Base-by-base conservation (phyloP, 1,140 invertebrate species). In the Dufourea novaeangliae region DNA sequence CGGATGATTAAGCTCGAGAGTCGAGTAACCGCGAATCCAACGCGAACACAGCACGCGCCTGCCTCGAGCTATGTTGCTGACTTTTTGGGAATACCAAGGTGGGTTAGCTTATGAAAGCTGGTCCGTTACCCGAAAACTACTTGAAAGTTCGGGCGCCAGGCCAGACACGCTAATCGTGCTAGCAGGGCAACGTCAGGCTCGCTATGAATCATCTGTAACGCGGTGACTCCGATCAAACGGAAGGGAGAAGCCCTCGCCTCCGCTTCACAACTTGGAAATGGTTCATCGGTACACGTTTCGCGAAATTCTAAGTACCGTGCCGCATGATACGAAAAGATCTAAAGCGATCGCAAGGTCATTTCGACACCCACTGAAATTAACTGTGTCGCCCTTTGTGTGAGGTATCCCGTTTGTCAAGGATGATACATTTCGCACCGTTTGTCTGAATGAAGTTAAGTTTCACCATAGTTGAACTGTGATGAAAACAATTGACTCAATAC, bases 71-170 rank as follows among this genome's bases (percentile, higher is more conserved):
- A 39, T 37, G 27, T 17, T 22, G 59, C 44, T 74, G 68, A 67
- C 69, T 84, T 84, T 84, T 85, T n/a, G 73, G 69, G 46, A 80
- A 80, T 80, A 80, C 78, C 78, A 32, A 54, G 54, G 44, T 61
- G 71, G 62, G 17, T 66, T 61, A 57, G 29, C 61, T 54, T 12
- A 64, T 63, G 54, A 79, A 70, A 69, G 17, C 44, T 66, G 32
- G 72, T 46, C 59, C 78, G 54, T 80, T 79, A 69, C 54, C 56
- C 27, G 59, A 72, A 84, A 84, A 64, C 46, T 81, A 78, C 78
- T 74, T 17, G 64, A 78, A 84, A 84, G 46, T 34, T 22, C 50
- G 25, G 64, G 72, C 72, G 68, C 68, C 78, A 22, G 50, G 44
- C 22, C 67, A 77, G 64, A 66, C 68, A 25, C 34, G 44, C 29